Conservation (phyloP, 2,113 vertebrate species). For the Heliornis fulica region DNA sequence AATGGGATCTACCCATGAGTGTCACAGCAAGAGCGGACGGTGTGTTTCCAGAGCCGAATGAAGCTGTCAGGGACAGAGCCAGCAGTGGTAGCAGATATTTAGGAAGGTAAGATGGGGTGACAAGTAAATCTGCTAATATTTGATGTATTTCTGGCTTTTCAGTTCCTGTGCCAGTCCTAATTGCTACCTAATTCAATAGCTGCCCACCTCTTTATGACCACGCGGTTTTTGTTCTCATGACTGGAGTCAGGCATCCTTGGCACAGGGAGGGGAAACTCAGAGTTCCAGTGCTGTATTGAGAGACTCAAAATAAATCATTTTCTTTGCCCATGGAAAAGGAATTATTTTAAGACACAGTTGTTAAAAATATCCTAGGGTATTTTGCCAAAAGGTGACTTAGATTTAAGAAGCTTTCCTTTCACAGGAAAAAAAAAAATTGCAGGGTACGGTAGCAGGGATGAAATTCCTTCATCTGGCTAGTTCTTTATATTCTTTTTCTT, state of each 20-base stretch:
- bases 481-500: background rate
- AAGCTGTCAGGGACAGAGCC: background rate
- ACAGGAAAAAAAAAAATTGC: conserved; percentile 18
- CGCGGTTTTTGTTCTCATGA: background rate
- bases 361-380: conserved; percentile 44
- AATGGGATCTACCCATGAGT: background rate
- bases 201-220: background rate
- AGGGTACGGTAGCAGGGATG: background rate
- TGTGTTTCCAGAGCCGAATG: background rate
- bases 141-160: background rate
- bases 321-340: conserved; percentile 1
- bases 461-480: conserved; percentile 25
- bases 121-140: background rate
- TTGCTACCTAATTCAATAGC: conserved; percentile 1
- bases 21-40: background rate
- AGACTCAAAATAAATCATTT: conserved; percentile 23
- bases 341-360: conserved; percentile 54
- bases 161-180: background rate
- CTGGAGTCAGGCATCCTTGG: background rate
- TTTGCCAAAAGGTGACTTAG: conserved; percentile 40
- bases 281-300: background rate
- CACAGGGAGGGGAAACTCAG: background rate
- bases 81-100: background rate
- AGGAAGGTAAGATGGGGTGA: background rate
- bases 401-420: conserved; percentile 22